These are phyloP conservation scores for Vultur gryphus DNA, from an alignment of 2,797 vertebrate species.

Conservation along the genomic window DNA sequence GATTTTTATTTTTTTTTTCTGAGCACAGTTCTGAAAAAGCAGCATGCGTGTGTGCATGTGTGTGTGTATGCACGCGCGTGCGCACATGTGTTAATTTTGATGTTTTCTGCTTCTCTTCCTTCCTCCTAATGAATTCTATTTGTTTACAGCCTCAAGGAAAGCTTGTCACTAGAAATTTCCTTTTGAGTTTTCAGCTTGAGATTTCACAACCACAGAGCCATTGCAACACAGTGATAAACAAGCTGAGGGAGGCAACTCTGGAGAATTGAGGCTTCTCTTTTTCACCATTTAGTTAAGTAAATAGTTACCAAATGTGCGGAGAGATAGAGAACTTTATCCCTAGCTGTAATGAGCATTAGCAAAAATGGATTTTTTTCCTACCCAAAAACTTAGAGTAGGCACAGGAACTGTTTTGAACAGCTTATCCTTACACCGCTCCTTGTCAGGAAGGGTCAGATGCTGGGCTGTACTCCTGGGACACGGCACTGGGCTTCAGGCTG, in stretches of 20 bases:
- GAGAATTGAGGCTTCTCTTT: slow-evolving; percentile 65
- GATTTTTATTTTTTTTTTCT: not conserved
- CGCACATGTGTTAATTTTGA: slow-evolving; percentile 17
- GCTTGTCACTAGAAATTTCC: slow-evolving; percentile 70
- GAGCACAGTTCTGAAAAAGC: slow-evolving; percentile 8
- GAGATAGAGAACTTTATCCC: slow-evolving; percentile 23
- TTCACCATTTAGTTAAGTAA: slow-evolving; percentile 63
- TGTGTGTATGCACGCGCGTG: not conserved
- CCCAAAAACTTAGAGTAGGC: not conserved
- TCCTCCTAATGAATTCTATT: slow-evolving; percentile 64
- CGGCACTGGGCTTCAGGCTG: not conserved
- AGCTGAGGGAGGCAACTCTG: slow-evolving; percentile 62
- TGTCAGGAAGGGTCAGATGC: not conserved
- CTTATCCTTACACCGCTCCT: not conserved
- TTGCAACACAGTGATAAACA: slow-evolving; percentile 75
- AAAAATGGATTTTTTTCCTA: slow-evolving; percentile 11
- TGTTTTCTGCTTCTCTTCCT: slow-evolving; percentile 57
- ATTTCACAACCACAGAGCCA: slow-evolving; percentile 73
- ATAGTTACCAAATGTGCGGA: slow-evolving; percentile 66
- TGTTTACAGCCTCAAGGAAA: slow-evolving; percentile 71
- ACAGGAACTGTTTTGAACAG: not conserved
- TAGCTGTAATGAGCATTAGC: slow-evolving; percentile 1
- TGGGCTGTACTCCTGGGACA: not conserved
- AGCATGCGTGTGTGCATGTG: not conserved
- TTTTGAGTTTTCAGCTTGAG: slow-evolving; percentile 63